Percentiles rank a stretch among this genome's conserved stretches.
phyloP scores from a whole-genome alignment of 2,113 vertebrate species.

The Pitta sordida region DNA sequence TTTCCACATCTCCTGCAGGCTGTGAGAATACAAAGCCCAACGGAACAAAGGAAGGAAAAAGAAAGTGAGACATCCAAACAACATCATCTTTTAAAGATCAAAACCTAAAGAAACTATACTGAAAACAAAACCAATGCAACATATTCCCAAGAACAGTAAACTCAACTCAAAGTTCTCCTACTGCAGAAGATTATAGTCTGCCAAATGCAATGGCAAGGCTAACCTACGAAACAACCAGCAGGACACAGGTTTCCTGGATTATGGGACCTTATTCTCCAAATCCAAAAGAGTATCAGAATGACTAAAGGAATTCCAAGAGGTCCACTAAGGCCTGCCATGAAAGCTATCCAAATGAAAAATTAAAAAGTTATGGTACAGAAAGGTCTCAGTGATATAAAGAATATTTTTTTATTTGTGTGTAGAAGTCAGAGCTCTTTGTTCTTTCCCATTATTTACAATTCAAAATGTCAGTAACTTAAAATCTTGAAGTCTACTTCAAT shows the following conservation, averaged over 20 bases:
- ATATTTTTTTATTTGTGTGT: not conserved
- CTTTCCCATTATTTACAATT: not conserved
- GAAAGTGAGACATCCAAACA: not conserved
- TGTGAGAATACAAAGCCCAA: not conserved
- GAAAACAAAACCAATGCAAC: not conserved
- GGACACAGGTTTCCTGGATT: not conserved
- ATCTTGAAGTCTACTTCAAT: not conserved
- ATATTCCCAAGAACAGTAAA: not conserved
- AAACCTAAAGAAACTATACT: not conserved
- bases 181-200: not conserved
- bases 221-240: not conserved
- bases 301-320: not conserved
- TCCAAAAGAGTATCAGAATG: not conserved
- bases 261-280: not conserved
- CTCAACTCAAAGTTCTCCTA: not conserved
- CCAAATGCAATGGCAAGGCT: not conserved
- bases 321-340: not conserved
- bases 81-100: not conserved
- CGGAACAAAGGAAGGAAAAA: not conserved
- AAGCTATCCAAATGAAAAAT: not conserved
- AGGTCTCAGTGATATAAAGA: not conserved
- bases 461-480: not conserved
- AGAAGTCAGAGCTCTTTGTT: not conserved
- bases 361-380: not conserved
- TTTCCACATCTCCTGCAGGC: fast-evolving